Evolutionary conservation across 2,888 invertebrate genomes (phyloP).

Genomic region (Euplexia lucipara): DNA sequence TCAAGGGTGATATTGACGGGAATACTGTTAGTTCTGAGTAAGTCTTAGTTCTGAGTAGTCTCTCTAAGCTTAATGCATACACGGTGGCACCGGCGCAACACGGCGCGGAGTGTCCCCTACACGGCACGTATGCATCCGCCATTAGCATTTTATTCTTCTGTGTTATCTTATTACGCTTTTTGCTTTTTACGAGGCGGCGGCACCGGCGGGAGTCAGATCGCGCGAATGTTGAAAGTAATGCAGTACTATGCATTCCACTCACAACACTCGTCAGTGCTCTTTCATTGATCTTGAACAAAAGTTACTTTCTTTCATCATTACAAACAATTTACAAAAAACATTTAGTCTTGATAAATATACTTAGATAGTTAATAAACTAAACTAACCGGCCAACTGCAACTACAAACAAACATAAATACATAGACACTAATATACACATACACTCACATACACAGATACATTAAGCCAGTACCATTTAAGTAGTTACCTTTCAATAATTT

Average conservation of each 20-base stretch:
- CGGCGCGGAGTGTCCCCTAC: neutral
- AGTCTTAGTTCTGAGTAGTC: too few relatives aligned
- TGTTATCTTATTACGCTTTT: slow-evolving; percentile 20
- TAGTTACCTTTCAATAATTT: too few relatives aligned
- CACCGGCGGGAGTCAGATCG: neutral
- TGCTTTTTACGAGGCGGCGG: neutral
- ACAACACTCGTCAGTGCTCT: neutral
- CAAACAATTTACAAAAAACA: neutral
- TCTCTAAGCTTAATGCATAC: too few relatives aligned
- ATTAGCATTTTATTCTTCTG: slow-evolving; percentile 9
- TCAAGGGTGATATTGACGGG: neutral
- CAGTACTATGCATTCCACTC: too few relatives aligned
- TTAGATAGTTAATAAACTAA: too few relatives aligned
- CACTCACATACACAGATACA: too few relatives aligned
- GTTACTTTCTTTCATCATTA: neutral
- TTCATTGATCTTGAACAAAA: too few relatives aligned
- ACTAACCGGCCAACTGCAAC: too few relatives aligned
- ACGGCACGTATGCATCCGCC: neutral
- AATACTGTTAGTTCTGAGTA: neutral
- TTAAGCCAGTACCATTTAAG: too few relatives aligned
- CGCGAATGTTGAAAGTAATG: neutral
- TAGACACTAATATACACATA: too few relatives aligned
- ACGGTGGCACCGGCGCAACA: too few relatives aligned
- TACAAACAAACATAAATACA: too few relatives aligned
- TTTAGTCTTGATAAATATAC: neutral